Conservation (phyloP, 2,888 invertebrate genomes). For the Trichopoda pennipes region DNA sequence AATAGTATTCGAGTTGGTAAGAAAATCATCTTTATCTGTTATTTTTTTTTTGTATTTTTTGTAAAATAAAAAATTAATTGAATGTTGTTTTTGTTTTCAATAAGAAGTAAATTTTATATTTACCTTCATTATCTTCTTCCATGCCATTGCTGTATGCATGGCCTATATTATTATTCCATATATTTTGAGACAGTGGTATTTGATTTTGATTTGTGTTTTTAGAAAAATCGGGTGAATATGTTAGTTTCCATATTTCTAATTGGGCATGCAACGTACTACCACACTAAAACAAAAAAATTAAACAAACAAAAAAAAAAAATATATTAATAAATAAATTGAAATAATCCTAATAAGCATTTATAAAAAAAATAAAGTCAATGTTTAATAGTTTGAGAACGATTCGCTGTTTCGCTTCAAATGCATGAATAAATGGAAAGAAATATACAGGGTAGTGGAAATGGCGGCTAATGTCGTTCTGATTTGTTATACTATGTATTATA, state of each 20-base stretch:
- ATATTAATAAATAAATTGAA: neutral
- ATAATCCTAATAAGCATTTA: no score
- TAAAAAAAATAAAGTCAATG: no score
- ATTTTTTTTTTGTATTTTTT: neutral
- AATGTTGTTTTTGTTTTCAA: neutral
- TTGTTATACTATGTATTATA: no score
- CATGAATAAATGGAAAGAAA: no score
- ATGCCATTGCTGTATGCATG: slow-evolving; percentile 37
- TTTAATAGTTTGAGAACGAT: no score
- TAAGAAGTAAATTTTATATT: neutral
- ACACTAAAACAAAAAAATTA: slow-evolving; percentile 83
- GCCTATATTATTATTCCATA: slow-evolving; percentile 38
- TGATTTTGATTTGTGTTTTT: slow-evolving; percentile 65
- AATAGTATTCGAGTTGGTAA: slow-evolving; percentile 31
- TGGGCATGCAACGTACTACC: slow-evolving; percentile 93
- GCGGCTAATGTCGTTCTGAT: no score
- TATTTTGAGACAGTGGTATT: slow-evolving; percentile 42
- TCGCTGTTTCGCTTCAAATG: no score
- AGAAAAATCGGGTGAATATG: slow-evolving; percentile 82
- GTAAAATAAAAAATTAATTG: neutral
- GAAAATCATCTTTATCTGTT: slow-evolving; percentile 67
- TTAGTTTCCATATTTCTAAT: slow-evolving; percentile 95
- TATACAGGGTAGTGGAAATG: no score
- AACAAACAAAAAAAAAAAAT: neutral
- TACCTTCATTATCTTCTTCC: slow-evolving; percentile 66